phyloP scores from a whole-genome alignment of 2,113 vertebrate genomes.

The Indicator indicator region DNA sequence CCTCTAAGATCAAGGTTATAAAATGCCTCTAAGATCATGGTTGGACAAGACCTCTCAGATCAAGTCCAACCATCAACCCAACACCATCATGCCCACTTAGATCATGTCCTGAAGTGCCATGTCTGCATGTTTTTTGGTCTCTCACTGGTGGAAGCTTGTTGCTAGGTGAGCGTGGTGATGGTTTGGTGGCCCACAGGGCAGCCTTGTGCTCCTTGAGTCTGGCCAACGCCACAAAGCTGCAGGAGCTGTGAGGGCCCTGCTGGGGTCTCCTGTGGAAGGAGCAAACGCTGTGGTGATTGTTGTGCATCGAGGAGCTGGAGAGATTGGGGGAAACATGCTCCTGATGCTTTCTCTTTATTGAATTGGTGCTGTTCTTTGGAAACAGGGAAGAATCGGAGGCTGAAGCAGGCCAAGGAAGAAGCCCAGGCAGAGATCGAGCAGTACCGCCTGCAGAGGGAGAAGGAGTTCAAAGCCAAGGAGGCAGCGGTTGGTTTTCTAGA shows the following conservation, averaged over 20 bases:
- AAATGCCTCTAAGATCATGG: no score
- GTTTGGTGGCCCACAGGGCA: accelerated
- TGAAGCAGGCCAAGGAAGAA: constrained; percentile 99
- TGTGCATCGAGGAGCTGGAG: accelerated
- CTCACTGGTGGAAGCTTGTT: accelerated
- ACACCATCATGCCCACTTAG: no score
- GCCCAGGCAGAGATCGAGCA: constrained; percentile 98
- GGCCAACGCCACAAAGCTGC: accelerated
- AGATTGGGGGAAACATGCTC: accelerated
- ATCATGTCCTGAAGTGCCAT: no score
- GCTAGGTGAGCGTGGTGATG: accelerated
- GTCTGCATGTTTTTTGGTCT: not conserved
- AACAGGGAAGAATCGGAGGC: constrained; percentile 91
- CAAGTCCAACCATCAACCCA: no score
- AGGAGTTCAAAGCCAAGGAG: constrained; percentile 98
- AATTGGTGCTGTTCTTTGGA: not conserved
- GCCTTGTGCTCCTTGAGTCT: accelerated
- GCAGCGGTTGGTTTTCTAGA: constrained; percentile 82
- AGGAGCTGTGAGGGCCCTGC: not conserved
- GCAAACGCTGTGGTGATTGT: accelerated
- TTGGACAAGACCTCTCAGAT: no score
- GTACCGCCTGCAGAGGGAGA: constrained; percentile 95
- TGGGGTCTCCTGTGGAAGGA: not conserved
- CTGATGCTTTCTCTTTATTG: not conserved
- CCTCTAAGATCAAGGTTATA: no score